These are phyloP conservation scores for Todus mexicanus DNA, from an alignment of 2,797 vertebrate genomes.

Conservation along the genomic window DNA sequence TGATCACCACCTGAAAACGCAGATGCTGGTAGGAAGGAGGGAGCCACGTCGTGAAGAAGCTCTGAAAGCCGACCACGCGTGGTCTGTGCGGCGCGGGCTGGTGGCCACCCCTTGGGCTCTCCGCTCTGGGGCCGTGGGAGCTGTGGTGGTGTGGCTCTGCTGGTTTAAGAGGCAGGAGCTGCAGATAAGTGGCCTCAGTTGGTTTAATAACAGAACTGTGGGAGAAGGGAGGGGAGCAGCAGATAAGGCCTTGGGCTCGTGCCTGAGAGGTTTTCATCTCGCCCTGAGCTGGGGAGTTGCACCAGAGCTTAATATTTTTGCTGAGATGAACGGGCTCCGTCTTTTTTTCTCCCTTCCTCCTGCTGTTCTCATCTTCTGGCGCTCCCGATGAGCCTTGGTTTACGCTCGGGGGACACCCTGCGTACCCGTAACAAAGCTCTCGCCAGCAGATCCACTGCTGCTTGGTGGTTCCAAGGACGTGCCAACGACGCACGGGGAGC, in stretches of 20 bases:
- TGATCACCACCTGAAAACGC: rapidly evolving
- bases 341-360: neutral
- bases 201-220: neutral
- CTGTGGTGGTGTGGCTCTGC: neutral
- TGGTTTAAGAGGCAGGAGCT: neutral
- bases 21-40: rapidly evolving
- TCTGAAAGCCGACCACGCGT: rapidly evolving
- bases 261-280: neutral
- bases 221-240: constrained; percentile 19
- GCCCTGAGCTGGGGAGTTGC: neutral
- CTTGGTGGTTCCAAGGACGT: neutral
- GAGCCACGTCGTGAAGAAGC: rapidly evolving
- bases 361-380: neutral
- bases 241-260: constrained; percentile 12
- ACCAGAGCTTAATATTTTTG: neutral
- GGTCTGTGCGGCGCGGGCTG: neutral
- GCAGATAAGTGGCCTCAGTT: neutral
- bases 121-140: too few relatives aligned
- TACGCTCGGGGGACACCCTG: neutral
- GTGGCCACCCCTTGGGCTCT: neutral
- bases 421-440: rapidly evolving
- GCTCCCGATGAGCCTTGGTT: neutral
- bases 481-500: too few relatives aligned
- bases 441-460: neutral
- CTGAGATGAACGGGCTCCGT: neutral